These are phyloP conservation scores for Parasteatoda tepidariorum DNA, from an alignment of 1,140 invertebrate genomes.

Conservation along the genomic window DNA sequence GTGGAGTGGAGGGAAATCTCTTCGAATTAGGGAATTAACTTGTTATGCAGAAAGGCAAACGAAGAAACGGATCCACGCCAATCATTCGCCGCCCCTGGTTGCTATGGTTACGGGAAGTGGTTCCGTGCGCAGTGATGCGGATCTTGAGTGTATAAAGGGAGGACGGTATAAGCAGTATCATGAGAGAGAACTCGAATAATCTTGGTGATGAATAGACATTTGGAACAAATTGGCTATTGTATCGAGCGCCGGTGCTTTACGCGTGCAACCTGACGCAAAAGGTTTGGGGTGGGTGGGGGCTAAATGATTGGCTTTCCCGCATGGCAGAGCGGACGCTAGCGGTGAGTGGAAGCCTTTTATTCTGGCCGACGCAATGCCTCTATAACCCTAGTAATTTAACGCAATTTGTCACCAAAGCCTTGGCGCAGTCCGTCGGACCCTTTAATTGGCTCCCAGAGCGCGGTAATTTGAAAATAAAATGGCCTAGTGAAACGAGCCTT, in stretches of 20 bases:
- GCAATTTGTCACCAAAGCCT: constrained; percentile 54
- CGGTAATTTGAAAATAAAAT: constrained; percentile 62
- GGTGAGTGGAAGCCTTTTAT: constrained; percentile 55
- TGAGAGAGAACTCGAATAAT: constrained; percentile 55
- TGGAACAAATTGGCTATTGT: constrained; percentile 61
- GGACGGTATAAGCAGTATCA: constrained; percentile 48
- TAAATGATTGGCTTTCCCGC: constrained; percentile 61
- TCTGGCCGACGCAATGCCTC: constrained; percentile 55
- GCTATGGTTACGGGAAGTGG: constrained; percentile 42
- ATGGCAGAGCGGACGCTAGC: constrained; percentile 47
- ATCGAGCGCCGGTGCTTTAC: constrained; percentile 37
- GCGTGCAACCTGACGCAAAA: constrained; percentile 55
- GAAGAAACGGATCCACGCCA: constrained; percentile 52
- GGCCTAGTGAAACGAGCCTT: constrained; percentile 60
- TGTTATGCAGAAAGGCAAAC: constrained; percentile 54
- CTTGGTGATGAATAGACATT: constrained; percentile 61
- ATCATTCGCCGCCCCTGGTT: constrained; percentile 48
- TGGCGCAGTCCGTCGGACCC: constrained; percentile 54
- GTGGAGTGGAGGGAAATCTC: constrained; percentile 45
- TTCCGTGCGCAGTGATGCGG: constrained; percentile 41
- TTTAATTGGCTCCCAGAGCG: constrained; percentile 59
- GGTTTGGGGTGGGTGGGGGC: constrained; percentile 9
- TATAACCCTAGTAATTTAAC: constrained; percentile 57
- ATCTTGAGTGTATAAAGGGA: constrained; percentile 49
- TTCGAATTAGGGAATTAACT: constrained; percentile 52